phyloP scores from a whole-genome alignment of 2,888 invertebrate genomes.

The Ditylenchus weischeri region DNA sequence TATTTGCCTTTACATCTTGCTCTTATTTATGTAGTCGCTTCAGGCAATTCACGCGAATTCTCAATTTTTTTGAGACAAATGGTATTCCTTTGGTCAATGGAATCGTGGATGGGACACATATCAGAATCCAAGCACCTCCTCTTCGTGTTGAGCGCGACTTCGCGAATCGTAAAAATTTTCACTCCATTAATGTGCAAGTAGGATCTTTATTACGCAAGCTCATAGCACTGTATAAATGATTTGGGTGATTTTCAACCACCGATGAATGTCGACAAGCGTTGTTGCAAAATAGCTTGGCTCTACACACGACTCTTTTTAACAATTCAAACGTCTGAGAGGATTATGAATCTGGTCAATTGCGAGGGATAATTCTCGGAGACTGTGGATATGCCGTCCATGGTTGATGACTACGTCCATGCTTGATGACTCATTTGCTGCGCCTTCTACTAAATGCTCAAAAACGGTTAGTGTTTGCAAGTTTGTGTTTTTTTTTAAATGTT shows the following conservation, averaged over 20 bases:
- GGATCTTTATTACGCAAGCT: not conserved
- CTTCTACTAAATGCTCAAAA: not conserved
- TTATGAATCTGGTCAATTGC: not conserved
- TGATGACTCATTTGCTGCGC: no score
- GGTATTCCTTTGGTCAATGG: not conserved
- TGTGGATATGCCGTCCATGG: constrained; percentile 6
- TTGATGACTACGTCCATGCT: not conserved
- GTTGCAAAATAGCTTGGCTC: not conserved
- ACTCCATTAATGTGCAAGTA: not conserved
- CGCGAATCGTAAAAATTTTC: not conserved
- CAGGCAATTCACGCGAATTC: no score
- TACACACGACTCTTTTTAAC: not conserved
- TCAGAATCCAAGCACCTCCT: not conserved
- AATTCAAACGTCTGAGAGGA: not conserved
- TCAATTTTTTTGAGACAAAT: no score
- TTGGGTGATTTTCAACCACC: not conserved
- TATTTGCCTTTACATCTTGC: not conserved
- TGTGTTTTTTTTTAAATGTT: not conserved
- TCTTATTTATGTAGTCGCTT: not conserved
- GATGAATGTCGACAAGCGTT: not conserved
- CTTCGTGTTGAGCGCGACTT: not conserved
- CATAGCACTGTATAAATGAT: not conserved
- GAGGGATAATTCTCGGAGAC: constrained; percentile 1
- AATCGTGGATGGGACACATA: not conserved
- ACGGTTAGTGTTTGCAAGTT: not conserved